phyloP scores from a whole-genome alignment of 2,888 invertebrate species.

The Orgyia antiqua region DNA sequence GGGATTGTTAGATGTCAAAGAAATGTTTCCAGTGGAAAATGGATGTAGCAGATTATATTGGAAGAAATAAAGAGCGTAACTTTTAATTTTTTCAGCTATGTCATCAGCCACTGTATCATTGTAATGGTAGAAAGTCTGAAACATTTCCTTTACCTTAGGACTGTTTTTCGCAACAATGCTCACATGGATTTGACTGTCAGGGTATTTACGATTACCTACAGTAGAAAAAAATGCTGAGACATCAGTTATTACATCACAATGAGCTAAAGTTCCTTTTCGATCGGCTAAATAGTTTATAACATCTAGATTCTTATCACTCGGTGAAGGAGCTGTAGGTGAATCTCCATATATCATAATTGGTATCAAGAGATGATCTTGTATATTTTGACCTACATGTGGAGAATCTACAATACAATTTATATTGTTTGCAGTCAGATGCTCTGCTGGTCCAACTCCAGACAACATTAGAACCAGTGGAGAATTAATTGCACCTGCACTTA shows the following conservation, averaged over 20 bases:
- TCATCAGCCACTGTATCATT: conserved; percentile 18
- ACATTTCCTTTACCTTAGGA: too few species aligned
- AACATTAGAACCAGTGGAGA: conserved; percentile 66
- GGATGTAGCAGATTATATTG: conserved; percentile 7
- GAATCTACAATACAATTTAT: conserved; percentile 51
- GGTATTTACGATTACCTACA: conserved; percentile 35
- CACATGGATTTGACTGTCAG: conserved; percentile 44
- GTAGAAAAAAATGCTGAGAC: conserved; percentile 41
- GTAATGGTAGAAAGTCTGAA: too few species aligned
- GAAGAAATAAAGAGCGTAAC: conserved; percentile 6
- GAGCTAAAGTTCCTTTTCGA: conserved; percentile 66
- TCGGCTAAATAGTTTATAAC: conserved; percentile 65
- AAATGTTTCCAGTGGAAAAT: conserved; percentile 7
- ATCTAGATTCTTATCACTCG: conserved; percentile 34
- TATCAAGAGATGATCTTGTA: conserved; percentile 67
- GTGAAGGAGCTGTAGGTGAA: neutral
- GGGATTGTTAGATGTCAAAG: conserved; percentile 9
- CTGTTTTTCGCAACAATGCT: too few species aligned
- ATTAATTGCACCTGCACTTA: conserved; percentile 64
- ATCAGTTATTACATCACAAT: conserved; percentile 71
- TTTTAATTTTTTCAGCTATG: conserved; percentile 5
- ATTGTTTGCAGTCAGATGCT: conserved; percentile 44
- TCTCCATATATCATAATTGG: conserved; percentile 32
- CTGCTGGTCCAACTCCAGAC: conserved; percentile 67
- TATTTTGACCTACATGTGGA: conserved; percentile 66